Evolutionary conservation across 1,140 invertebrate genomes (phyloP).

Genomic region (Zaprionus tsacasi): DNA sequence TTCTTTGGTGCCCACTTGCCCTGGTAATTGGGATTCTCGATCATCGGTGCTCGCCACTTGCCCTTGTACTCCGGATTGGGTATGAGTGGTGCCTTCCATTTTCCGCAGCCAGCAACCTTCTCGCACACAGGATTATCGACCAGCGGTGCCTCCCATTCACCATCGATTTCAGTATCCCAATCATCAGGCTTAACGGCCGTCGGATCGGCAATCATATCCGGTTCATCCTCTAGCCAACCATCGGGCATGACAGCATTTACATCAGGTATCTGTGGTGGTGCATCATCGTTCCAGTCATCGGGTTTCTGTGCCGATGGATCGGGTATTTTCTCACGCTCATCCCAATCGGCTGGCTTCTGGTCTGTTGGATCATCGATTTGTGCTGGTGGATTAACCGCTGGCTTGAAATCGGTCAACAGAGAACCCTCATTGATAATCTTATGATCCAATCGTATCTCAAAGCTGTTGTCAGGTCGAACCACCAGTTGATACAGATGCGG

Average conservation of each 20-base stretch:
- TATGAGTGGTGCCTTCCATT: slow-evolving; percentile 94
- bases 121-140: slow-evolving; percentile 96
- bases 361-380: slow-evolving; percentile 98
- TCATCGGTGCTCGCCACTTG: slow-evolving; percentile 95
- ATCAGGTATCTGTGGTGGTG: slow-evolving; percentile 95
- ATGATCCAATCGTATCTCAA: slow-evolving; percentile 89
- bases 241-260: slow-evolving; percentile 94
- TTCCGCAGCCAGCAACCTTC: slow-evolving; percentile 94
- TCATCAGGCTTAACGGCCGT: slow-evolving; percentile 95
- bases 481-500: slow-evolving; percentile 98
- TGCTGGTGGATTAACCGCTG: slow-evolving; percentile 96
- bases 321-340: slow-evolving; percentile 97
- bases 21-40: slow-evolving; percentile 97
- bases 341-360: slow-evolving; percentile 96
- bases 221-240: slow-evolving; percentile 98
- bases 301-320: slow-evolving; percentile 95
- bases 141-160: slow-evolving; percentile 98
- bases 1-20: slow-evolving; percentile 96
- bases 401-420: slow-evolving; percentile 94
- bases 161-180: slow-evolving; percentile 99
- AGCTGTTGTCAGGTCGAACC: slow-evolving; percentile 94
- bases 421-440: slow-evolving; percentile 93
- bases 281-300: slow-evolving; percentile 98
- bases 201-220: slow-evolving; percentile 94
- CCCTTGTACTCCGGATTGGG: slow-evolving; percentile 97